phyloP scores from a whole-genome alignment of 1,140 invertebrate species.

The Drosophila sproati region DNA sequence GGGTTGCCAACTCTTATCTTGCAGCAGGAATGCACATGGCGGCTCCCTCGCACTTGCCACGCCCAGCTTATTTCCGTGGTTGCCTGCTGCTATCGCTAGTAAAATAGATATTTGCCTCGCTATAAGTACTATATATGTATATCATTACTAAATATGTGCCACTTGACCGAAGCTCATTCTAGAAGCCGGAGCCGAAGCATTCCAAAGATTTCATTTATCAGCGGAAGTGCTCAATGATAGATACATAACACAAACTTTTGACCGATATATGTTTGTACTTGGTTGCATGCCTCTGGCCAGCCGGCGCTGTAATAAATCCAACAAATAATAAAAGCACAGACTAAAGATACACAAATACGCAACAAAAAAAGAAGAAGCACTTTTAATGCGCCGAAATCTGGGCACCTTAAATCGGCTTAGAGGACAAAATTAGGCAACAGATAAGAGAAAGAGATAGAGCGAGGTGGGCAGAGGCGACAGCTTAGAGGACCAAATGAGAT shows the following conservation, averaged over 20 bases:
- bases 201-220: constrained; percentile 68
- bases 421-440: constrained; percentile 59
- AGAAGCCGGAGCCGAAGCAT: constrained; percentile 8
- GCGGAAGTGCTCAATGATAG: constrained; percentile 66
- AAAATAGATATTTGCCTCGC: constrained; percentile 58
- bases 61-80: not conserved
- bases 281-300: not conserved
- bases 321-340: constrained; percentile 39
- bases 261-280: constrained; percentile 48
- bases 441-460: constrained; percentile 34
- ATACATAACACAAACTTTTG: constrained; percentile 54
- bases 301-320: constrained; percentile 42
- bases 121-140: constrained; percentile 56
- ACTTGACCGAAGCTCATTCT: constrained; percentile 53
- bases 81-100: constrained; percentile 59
- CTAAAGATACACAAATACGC: not conserved
- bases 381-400: constrained; percentile 60
- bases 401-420: constrained; percentile 66
- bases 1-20: not conserved
- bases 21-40: constrained; percentile 20
- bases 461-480: constrained; percentile 27
- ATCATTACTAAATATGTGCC: constrained; percentile 51
- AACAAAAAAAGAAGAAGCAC: not conserved
- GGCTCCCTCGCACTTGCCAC: not conserved
- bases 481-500: constrained; percentile 64